These are phyloP conservation scores for Neomorphus geoffroyi DNA, from an alignment of 2,797 vertebrate species.

Conservation along the genomic window DNA sequence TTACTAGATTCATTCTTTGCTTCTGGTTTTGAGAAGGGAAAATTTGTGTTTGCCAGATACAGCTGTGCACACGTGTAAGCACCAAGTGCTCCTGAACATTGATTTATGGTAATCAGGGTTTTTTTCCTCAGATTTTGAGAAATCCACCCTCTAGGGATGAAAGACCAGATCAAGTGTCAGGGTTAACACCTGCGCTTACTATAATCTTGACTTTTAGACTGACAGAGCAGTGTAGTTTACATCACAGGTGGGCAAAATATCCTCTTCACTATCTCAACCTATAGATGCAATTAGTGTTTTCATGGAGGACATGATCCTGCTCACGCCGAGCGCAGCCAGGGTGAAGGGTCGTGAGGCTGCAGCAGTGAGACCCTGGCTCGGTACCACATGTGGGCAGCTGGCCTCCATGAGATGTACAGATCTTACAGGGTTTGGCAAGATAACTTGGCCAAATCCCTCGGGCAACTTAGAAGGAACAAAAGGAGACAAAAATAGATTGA, in stretches of 20 bases:
- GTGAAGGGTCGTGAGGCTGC: neutral
- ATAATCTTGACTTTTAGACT: constrained; percentile 2
- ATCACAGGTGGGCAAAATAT: neutral
- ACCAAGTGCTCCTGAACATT: neutral
- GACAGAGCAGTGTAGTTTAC: neutral
- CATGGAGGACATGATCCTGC: neutral
- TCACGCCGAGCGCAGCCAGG: accelerated
- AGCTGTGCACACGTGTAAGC: accelerated
- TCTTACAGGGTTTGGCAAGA: neutral
- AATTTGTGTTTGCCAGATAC: neutral
- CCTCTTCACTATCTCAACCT: neutral
- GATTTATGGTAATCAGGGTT: neutral
- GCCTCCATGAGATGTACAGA: neutral
- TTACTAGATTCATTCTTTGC: neutral
- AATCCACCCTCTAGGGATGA: neutral
- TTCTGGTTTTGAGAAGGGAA: neutral
- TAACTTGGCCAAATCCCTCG: neutral
- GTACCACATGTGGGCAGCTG: accelerated
- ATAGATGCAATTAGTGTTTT: neutral
- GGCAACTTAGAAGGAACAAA: constrained; percentile 21
- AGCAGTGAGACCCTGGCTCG: accelerated
- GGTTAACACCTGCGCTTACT: constrained; percentile 26
- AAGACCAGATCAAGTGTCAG: neutral
- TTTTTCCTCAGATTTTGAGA: neutral
- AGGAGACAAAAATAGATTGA: constrained; percentile 53